Evolutionary conservation across 2,797 vertebrate genomes (phyloP).

Genomic region (Micrastur ruficollis): DNA sequence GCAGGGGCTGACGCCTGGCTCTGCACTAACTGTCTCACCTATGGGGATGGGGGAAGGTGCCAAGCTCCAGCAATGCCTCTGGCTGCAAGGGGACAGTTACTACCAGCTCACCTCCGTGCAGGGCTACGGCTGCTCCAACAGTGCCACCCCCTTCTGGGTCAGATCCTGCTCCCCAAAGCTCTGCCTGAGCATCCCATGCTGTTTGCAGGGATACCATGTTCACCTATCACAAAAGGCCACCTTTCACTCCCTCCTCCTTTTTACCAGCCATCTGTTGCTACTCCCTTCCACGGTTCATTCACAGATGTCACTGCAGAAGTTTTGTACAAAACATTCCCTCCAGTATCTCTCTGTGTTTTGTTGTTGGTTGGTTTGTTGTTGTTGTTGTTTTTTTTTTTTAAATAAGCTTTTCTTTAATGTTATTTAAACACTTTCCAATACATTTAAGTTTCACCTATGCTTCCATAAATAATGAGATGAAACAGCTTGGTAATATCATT

Average conservation of each 20-base stretch:
- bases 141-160: not conserved
- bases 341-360: not conserved
- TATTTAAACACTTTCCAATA: not conserved
- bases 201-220: not conserved
- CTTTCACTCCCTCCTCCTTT: not conserved
- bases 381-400: not conserved
- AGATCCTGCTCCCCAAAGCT: not conserved
- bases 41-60: not conserved
- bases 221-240: not conserved
- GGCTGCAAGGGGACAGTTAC: not conserved
- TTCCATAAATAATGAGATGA: not conserved
- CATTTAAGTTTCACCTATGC: not conserved
- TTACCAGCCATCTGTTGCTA: not conserved
- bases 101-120: not conserved
- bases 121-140: not conserved
- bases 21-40: not conserved
- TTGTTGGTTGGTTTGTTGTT: no score
- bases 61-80: not conserved
- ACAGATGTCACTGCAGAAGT: constrained; percentile 25
- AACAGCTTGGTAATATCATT: not conserved
- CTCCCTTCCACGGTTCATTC: not conserved
- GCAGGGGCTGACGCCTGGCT: not conserved
- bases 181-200: not conserved
- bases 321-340: not conserved
- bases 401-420: not conserved